Evolutionary conservation across 2,888 invertebrate species (phyloP), one percentile per base, ranked within the genome.

Genomic region (Euzetes globulus): DNA sequence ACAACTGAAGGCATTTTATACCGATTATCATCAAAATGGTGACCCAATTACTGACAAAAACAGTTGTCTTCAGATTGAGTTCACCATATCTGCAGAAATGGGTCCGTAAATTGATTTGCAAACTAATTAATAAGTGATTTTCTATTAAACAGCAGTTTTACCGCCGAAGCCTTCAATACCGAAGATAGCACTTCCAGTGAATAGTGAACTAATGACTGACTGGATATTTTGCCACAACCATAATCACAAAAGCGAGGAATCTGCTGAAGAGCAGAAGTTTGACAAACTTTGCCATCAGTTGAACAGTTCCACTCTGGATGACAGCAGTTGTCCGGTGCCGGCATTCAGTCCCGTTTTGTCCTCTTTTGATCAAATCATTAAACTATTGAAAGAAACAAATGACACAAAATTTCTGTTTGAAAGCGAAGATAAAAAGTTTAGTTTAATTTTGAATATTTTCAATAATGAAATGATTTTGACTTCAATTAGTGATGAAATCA

Each of bases 181-280:
- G 3, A 13, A 37, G 63, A 33, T n/a, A 63, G 13, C 33, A 33
- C 63, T 63, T 63, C 63, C 63, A 3, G n/a, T 33, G 1, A 91
- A 94, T 83, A 93, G 93, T 88, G 74, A 74, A 55, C 58, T 74
- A 19, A 41, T 74, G 13, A 74, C 50, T 25, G 74, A 74, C 17
- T 74, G 74, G 74, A 33, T 74, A 11, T 74, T 74, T 70, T 74
- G 74, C 50, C 74, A 74, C 33, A 74, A 74, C 27, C 74, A 74
- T 37, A 63, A 33, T 2, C 15, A 37, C 33, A 13, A 63, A 7
- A 19, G 2, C 13, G 19, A 29, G 17, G 63, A 63, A 7, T 55
- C 25, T 11, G 5, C 25, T 33, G 37, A 29, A 37, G 1, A 9
- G n/a, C 33, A 7, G n/a, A 17, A 33, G 25, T 33, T 37, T n/a